Evolutionary conservation across 2,888 invertebrate species (phyloP), one percentile per base, ranked within the genome.

Genomic region (Coleophora deauratella): DNA sequence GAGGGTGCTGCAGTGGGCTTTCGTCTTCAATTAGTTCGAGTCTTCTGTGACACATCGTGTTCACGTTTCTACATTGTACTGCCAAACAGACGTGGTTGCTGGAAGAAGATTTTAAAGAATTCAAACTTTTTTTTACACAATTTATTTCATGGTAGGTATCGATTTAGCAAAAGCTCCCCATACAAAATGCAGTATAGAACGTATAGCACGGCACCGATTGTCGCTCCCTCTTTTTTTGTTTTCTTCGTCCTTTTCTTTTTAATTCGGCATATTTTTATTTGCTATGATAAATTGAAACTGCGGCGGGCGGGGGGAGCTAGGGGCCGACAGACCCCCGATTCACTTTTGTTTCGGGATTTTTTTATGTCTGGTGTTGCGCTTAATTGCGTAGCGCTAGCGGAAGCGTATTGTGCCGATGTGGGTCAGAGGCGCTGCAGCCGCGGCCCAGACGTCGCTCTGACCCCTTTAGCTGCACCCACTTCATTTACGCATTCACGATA

Each of bases 231-330:
- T 73, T 74, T 66, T 62, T 72, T 66, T 66, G 64, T 64, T 72
- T 72, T 74, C 79, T 76, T 77, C 71, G 64, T 81, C 68, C 72
- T 80, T 78, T 84, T 81, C 77, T 79, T 84, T 84, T 84, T 81
- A 81, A 80, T 82, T 80, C 74, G 62, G 69, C 70, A 76, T 81
- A 81, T 82, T 84, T 84, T 82, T 84, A 84, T 84, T 85, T 78
- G 78, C 75, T 80, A 84, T 85, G 84, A 85, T 85, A 84, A 84
- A 85, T 85, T 81, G 82, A 81, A 73, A 74, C 76, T 65, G 76
- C 71, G 69, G 67, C 55, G 69, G 66, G 60, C 55, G 59, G 58
- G 50, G 59, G 62, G 55, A 58, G 50, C 21, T 49, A 52, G 45
- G 21, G 21, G 21, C 21, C 21, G 21, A 21, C 44, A 51, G 40